phyloP scores from a whole-genome alignment of 2,797 vertebrate species.

The Petrocephalus sullivani region DNA sequence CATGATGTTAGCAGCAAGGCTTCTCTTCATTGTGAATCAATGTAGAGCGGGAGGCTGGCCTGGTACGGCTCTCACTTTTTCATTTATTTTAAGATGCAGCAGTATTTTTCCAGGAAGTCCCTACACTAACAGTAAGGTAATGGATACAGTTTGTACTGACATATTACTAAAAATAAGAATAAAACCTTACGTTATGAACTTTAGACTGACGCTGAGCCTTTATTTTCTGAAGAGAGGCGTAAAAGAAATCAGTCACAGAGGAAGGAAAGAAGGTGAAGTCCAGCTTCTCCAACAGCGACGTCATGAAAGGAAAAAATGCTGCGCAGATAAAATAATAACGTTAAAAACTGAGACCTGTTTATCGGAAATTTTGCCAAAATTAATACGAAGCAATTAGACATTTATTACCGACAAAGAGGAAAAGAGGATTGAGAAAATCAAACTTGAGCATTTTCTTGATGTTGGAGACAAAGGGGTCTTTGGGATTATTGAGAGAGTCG shows the following conservation, averaged over 20 bases:
- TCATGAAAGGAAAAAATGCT: conserved; percentile 62
- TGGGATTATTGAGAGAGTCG: conserved; percentile 67
- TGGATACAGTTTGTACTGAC: neutral
- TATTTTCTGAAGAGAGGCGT: conserved; percentile 52
- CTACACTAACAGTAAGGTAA: neutral
- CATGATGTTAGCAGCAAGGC: neutral
- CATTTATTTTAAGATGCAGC: neutral
- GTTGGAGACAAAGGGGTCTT: conserved; percentile 64
- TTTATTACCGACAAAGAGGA: conserved; percentile 51
- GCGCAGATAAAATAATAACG: conserved; percentile 2
- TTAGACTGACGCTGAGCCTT: conserved; percentile 47
- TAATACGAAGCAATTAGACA: neutral
- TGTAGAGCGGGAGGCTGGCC: neutral
- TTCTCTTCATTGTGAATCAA: neutral
- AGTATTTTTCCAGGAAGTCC: neutral
- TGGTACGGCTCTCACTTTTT: neutral
- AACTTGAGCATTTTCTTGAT: conserved; percentile 69
- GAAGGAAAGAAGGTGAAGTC: conserved; percentile 54
- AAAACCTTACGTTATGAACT: conserved; percentile 40
- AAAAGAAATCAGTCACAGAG: conserved; percentile 57
- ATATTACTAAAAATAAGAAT: neutral
- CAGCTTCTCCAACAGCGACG: conserved; percentile 57
- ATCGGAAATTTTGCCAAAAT: neutral
- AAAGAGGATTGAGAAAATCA: conserved; percentile 45
- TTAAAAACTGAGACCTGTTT: neutral